These are phyloP conservation scores for Drosophila melanica DNA, from an alignment of 1,140 invertebrate species.

Conservation along the genomic window DNA sequence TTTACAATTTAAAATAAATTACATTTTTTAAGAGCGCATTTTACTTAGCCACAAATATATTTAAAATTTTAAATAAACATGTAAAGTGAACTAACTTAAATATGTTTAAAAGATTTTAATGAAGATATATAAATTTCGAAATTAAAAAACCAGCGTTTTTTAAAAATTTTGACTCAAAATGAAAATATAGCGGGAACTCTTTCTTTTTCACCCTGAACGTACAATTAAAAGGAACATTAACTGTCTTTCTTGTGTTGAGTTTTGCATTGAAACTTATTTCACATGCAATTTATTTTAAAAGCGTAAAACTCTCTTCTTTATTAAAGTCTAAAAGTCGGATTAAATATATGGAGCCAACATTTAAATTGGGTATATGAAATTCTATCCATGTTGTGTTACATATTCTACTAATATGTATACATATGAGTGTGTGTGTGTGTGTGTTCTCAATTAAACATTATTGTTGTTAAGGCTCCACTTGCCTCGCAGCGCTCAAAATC, in stretches of 20 bases:
- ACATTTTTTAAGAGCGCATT: too few relatives aligned
- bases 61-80: too few relatives aligned
- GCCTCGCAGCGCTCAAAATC: slow-evolving; percentile 61
- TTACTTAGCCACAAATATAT: too few relatives aligned
- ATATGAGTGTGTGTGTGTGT: background rate
- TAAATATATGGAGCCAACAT: background rate
- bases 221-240: too few relatives aligned
- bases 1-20: too few relatives aligned
- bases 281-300: background rate
- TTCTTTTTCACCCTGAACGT: too few relatives aligned
- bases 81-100: too few relatives aligned
- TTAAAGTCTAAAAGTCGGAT: background rate
- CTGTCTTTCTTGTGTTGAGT: background rate
- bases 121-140: too few relatives aligned
- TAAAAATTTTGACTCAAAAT: too few relatives aligned
- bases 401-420: slow-evolving; percentile 12
- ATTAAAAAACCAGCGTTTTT: too few relatives aligned
- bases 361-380: slow-evolving; percentile 7
- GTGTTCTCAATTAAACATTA: slow-evolving; percentile 54
- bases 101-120: too few relatives aligned
- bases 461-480: slow-evolving; percentile 45
- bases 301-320: background rate
- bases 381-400: slow-evolving; percentile 10
- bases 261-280: background rate
- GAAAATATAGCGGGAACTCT: too few relatives aligned